phyloP scores from a whole-genome alignment of 2,113 vertebrate species.

The Etheostoma cragini region DNA sequence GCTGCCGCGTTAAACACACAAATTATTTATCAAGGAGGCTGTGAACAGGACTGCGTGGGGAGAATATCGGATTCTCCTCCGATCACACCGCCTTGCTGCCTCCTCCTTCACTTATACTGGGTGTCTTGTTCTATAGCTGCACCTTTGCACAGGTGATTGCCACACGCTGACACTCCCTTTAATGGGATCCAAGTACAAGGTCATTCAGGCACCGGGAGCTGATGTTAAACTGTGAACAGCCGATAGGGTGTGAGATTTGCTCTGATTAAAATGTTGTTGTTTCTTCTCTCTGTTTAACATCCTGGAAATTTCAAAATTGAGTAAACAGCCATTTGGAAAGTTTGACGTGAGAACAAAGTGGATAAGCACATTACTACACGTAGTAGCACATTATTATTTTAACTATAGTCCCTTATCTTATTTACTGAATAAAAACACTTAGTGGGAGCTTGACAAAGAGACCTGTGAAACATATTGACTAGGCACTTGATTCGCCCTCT shows the following conservation, averaged over 20 bases:
- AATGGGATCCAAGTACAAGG: slow-evolving; percentile 35
- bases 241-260: slow-evolving; percentile 40
- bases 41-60: slow-evolving; percentile 64
- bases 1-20: slow-evolving; percentile 71
- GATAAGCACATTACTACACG: background rate
- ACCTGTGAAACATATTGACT: slow-evolving; percentile 34
- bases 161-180: slow-evolving; percentile 46
- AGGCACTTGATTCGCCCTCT: slow-evolving; percentile 23
- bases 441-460: slow-evolving; percentile 32
- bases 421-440: slow-evolving; percentile 49
- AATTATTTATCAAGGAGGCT: slow-evolving; percentile 80
- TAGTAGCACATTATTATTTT: slow-evolving; percentile 30
- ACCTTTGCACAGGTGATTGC: slow-evolving; percentile 48
- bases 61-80: slow-evolving; percentile 75
- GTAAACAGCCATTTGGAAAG: slow-evolving; percentile 48
- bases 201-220: slow-evolving; percentile 38
- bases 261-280: slow-evolving; percentile 25
- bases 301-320: slow-evolving; percentile 39
- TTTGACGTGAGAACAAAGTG: slow-evolving; percentile 21
- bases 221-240: slow-evolving; percentile 52
- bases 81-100: slow-evolving; percentile 29
- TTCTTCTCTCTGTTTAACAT: slow-evolving; percentile 21
- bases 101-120: slow-evolving; percentile 13
- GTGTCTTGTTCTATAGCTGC: slow-evolving; percentile 52
- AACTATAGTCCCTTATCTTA: slow-evolving; percentile 50